Evolutionary conservation across 2,797 vertebrate genomes (phyloP).

Genomic region (Lagodon rhomboides): DNA sequence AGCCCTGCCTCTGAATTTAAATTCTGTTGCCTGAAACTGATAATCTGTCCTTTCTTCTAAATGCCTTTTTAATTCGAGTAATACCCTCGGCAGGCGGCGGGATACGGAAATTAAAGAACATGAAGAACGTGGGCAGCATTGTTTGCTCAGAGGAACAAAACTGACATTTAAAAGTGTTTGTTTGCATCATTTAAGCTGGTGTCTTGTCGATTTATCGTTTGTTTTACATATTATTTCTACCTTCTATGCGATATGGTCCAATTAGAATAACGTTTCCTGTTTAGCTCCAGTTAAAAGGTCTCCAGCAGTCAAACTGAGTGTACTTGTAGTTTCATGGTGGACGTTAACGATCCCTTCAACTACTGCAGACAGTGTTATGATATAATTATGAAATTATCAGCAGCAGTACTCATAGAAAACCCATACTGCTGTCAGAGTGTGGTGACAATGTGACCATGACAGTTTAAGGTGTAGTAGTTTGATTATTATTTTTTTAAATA

Average conservation of each 20-base stretch:
- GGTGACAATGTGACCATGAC: too few species aligned
- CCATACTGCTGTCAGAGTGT: not conserved
- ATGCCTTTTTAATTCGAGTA: constrained; percentile 37
- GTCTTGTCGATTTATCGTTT: not conserved
- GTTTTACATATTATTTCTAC: not conserved
- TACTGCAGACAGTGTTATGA: not conserved
- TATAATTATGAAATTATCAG: too few species aligned
- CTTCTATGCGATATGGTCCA: not conserved
- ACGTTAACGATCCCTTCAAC: not conserved
- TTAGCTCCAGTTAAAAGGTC: not conserved
- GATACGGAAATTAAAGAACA: constrained; percentile 7
- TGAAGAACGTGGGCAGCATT: not conserved
- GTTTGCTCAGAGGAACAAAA: not conserved
- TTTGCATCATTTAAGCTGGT: not conserved
- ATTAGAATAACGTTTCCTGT: not conserved
- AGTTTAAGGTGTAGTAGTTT: too few species aligned
- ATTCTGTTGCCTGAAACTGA: constrained; percentile 32
- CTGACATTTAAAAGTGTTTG: constrained; percentile 20
- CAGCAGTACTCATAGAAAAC: not conserved
- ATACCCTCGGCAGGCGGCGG: constrained; percentile 12
- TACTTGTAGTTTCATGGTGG: not conserved
- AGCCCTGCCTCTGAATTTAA: constrained; percentile 24
- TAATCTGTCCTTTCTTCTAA: constrained; percentile 40
- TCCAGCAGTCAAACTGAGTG: constrained; percentile 4
- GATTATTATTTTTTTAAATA: too few species aligned